Evolutionary conservation across 1,140 invertebrate genomes (phyloP), one percentile per base, ranked within the genome.

Genomic region (Dendroctonus ponderosae): DNA sequence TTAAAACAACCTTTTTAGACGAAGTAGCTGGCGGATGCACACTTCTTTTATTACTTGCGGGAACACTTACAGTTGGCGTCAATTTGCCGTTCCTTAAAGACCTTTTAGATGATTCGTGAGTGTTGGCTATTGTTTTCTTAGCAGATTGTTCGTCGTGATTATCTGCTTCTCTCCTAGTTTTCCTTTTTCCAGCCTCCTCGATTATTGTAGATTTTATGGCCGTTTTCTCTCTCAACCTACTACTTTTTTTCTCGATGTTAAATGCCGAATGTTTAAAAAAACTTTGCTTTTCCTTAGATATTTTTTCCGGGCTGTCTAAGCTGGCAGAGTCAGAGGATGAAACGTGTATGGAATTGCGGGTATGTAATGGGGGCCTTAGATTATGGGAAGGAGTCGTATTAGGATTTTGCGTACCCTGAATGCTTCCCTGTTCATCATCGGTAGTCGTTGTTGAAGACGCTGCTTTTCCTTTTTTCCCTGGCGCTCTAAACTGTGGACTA

Each of bases 281-380:
- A 79, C 91, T 91, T 81, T 91, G 89, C 81, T 91, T 92, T 80
- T 91, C 89, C 81, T 90, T 91, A 52, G 90, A 91, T 83, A 92
- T 90, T 73, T 85, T 84, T 79, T 90, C 89, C 77, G 84, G 84
- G 75, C 82, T 84, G 75, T 86, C 83, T 72, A 82, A 81, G 72
- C 85, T 84, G 78, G 89, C 88, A 77, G 84, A 84, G 15, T 57
- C n/a, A 46, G 3, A 7, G 51, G 26, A 26, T 26, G 26, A 26
- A 26, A 26, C 26, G 26, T 26, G 26, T 26, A 26, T 26, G 9
- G 66, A 58, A 63, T 15, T 63, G 43, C 61, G 70, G 44, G 11
- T 43, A 12, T 56, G 57, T 60, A 61, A 58, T 26, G 37, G 63
- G 57, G 68, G 56, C 41, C 57, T 71, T 62, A 52, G 42, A 38